Conservation (phyloP, 2,113 vertebrate species). For the Ranitomeya variabilis region DNA sequence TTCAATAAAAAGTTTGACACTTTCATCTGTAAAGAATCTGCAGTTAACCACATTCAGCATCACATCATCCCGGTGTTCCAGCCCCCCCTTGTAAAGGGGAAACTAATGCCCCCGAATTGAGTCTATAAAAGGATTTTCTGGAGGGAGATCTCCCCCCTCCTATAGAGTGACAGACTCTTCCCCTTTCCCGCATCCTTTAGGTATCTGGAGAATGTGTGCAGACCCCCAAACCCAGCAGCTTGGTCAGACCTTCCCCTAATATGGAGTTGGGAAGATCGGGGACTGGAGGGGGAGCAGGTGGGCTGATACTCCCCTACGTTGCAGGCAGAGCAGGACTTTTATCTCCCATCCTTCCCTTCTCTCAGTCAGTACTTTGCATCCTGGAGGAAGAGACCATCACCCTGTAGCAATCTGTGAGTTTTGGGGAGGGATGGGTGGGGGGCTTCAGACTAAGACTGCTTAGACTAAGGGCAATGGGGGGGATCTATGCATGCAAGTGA, state of each 20-base stretch:
- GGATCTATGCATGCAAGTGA: background rate
- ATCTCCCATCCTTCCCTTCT: slow-evolving; percentile 42
- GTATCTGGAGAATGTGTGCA: slow-evolving; percentile 54
- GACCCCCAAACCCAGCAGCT: slow-evolving; percentile 41
- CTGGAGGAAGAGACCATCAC: slow-evolving; percentile 7
- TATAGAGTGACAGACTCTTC: slow-evolving; percentile 21
- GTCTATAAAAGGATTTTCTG: slow-evolving; percentile 56
- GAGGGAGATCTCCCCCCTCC: slow-evolving; percentile 34
- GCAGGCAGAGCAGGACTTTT: slow-evolving; percentile 42
- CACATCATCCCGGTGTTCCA: background rate
- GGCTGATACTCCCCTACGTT: slow-evolving; percentile 10
- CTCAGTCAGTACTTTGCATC: slow-evolving; percentile 48
- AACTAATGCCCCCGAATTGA: slow-evolving; percentile 33
- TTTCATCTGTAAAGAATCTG: background rate
- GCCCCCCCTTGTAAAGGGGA: background rate
- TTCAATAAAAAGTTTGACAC: background rate
- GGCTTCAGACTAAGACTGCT: background rate
- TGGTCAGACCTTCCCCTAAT: slow-evolving; percentile 56
- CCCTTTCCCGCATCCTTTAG: slow-evolving; percentile 52
- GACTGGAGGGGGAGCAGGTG: background rate
- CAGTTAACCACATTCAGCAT: background rate
- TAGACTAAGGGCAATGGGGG: background rate
- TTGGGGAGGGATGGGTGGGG: slow-evolving; percentile 14
- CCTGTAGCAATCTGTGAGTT: slow-evolving; percentile 41
- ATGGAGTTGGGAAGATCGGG: slow-evolving; percentile 53